Percentiles rank a stretch among this genome's conserved stretches.
Conservation (phyloP, 1,140 invertebrate species). For the Magallana gigas region DNA sequence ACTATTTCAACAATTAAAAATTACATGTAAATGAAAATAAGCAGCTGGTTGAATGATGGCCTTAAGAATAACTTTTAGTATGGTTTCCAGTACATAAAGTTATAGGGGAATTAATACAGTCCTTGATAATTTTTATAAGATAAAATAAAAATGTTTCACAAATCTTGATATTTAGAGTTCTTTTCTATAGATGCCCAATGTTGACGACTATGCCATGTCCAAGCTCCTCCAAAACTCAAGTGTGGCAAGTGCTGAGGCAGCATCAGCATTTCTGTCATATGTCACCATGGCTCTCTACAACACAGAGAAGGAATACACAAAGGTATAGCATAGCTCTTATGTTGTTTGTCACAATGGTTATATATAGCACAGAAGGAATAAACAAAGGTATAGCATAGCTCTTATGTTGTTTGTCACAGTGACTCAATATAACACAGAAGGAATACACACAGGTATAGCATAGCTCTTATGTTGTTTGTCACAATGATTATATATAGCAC, state of each 20-base stretch:
- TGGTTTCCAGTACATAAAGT: no score
- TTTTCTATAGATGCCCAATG: neutral
- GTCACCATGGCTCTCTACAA: conserved; percentile 28
- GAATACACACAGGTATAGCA: conserved; percentile 43
- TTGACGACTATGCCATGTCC: neutral
- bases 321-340: neutral
- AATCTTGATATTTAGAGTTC: neutral
- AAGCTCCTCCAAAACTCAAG: conserved; percentile 32
- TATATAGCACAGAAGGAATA: no score
- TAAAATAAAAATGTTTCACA: no score
- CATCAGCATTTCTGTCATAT: conserved; percentile 30
- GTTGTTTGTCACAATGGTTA: no score
- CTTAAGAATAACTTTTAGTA: no score
- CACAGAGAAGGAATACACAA: conserved; percentile 47
- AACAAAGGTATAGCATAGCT: neutral
- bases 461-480: no score
- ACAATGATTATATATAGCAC: no score
- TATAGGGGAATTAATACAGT: no score
- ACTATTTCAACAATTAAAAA: no score
- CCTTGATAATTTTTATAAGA: no score
- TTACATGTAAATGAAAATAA: no score
- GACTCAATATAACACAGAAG: conserved; percentile 23
- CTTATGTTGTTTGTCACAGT: conserved; percentile 29
- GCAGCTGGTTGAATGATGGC: no score
- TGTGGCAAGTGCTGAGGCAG: conserved; percentile 27